phyloP scores from a whole-genome alignment of 2,888 invertebrate genomes.

The Hypolimnas misippus region DNA sequence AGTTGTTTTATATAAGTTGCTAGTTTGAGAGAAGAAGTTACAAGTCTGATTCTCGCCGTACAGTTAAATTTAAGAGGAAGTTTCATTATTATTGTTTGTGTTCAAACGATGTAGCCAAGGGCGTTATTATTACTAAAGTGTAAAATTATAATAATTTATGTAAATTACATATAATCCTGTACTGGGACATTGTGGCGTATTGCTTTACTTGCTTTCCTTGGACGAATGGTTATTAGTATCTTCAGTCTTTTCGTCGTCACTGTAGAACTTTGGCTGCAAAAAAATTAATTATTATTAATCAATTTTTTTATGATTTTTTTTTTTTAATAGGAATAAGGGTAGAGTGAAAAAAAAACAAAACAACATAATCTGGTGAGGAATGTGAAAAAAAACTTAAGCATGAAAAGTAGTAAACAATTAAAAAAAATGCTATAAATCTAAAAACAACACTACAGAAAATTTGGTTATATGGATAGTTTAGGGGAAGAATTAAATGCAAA shows the following conservation, averaged over 20 bases:
- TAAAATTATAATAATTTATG: slow-evolving; percentile 46
- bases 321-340: slow-evolving; percentile 42
- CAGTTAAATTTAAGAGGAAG: neutral
- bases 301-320: neutral
- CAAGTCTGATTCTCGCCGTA: no score
- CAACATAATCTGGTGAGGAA: slow-evolving; percentile 1
- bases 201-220: slow-evolving; percentile 76
- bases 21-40: no score
- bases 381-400: no score
- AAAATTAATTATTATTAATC: slow-evolving; percentile 31
- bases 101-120: slow-evolving; percentile 4
- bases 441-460: no score
- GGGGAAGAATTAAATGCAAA: no score
- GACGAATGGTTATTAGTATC: slow-evolving; percentile 82
- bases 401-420: no score
- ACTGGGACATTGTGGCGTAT: slow-evolving; percentile 41
- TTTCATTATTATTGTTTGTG: no score
- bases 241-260: slow-evolving; percentile 86
- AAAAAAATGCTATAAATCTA: no score
- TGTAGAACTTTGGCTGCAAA: slow-evolving; percentile 86
- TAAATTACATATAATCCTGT: slow-evolving; percentile 46
- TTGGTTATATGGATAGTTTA: no score
- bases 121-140: slow-evolving; percentile 30
- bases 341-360: slow-evolving; percentile 26
- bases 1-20: no score